Evolutionary conservation across 2,888 invertebrate genomes (phyloP).

Genomic region (Automeris io): DNA sequence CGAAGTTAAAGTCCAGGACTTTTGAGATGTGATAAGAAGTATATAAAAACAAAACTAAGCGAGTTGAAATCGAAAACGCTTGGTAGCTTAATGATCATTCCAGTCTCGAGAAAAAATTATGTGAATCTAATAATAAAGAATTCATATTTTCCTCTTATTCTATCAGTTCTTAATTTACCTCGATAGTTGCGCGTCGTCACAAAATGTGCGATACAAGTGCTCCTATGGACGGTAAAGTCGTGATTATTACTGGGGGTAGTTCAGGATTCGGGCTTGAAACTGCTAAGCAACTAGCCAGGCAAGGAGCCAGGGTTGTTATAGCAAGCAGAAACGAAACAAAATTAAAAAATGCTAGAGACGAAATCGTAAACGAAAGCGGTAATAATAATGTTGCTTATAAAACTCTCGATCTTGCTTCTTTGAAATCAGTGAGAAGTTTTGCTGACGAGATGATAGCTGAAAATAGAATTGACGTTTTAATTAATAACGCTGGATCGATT

Average conservation of each 20-base stretch:
- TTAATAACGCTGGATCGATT: slow-evolving; percentile 78
- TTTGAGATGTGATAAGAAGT: no score
- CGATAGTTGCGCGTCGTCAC: slow-evolving; percentile 11
- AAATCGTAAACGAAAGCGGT: slow-evolving; percentile 43
- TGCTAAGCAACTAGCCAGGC: slow-evolving; percentile 57
- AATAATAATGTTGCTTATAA: slow-evolving; percentile 45
- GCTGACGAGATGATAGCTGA: slow-evolving; percentile 58
- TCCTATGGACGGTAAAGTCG: slow-evolving; percentile 51
- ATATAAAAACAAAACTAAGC: slow-evolving; percentile 6
- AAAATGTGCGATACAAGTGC: slow-evolving; percentile 38
- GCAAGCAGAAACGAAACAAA: slow-evolving; percentile 70
- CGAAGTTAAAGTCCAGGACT: no score
- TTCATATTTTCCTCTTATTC: slow-evolving; percentile 19
- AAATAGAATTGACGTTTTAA: slow-evolving; percentile 62
- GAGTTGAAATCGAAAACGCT: slow-evolving; percentile 17
- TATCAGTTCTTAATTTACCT: not conserved
- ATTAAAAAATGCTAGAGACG: slow-evolving; percentile 44
- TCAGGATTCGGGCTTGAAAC: slow-evolving; percentile 63
- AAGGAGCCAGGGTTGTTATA: slow-evolving; percentile 68
- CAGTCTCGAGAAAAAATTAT: slow-evolving; percentile 19
- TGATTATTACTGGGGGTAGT: slow-evolving; percentile 58
- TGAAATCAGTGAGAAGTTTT: slow-evolving; percentile 73
- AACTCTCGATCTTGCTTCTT: slow-evolving; percentile 56
- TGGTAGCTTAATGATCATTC: slow-evolving; percentile 21
- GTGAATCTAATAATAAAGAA: slow-evolving; percentile 8